Evolutionary conservation across 2,113 vertebrate species (phyloP).

Genomic region (Ceyx melanurus): DNA sequence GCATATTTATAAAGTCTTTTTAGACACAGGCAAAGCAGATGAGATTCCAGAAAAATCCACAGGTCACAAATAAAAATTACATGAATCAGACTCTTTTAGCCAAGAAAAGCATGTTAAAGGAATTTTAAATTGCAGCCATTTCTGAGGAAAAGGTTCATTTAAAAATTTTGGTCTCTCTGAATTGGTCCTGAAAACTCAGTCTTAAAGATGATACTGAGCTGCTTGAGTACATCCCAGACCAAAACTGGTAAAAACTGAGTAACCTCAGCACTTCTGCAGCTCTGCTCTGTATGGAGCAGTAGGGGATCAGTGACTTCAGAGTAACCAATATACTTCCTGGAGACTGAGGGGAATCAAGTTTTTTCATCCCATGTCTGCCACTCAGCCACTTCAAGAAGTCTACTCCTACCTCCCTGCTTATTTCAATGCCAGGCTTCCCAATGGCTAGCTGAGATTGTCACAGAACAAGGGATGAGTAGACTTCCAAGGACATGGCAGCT

Average conservation of each 20-base stretch:
- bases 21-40: background rate
- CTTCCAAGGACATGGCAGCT: background rate
- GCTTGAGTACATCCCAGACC: background rate
- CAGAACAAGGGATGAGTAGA: background rate
- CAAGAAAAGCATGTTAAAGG: background rate
- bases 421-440: background rate
- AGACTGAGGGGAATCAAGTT: background rate
- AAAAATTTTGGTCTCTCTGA: background rate
- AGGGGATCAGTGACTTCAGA: background rate
- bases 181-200: background rate
- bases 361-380: background rate
- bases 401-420: background rate
- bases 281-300: background rate
- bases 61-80: background rate
- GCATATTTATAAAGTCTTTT: background rate
- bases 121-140: background rate
- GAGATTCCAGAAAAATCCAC: constrained; percentile 2
- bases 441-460: background rate
- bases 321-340: background rate
- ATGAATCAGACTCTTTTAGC: background rate
- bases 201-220: background rate
- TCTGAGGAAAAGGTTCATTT: background rate
- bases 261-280: background rate
- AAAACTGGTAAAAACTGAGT: background rate
- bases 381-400: background rate